Base-by-base conservation (phyloP, 2,113 vertebrate species). In the Xenopus laevis region DNA sequence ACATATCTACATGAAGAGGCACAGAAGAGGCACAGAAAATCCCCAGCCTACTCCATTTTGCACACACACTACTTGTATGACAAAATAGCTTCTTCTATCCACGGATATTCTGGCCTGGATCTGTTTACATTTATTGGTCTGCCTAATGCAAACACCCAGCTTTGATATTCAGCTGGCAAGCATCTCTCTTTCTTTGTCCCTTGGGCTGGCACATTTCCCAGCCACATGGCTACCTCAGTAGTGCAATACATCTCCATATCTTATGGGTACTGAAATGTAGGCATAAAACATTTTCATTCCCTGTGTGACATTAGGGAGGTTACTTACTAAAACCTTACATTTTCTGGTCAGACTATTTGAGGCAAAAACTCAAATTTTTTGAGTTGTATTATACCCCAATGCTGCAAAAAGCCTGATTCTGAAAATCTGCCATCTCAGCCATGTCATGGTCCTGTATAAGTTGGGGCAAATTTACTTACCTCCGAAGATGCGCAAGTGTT, bases 91-190 rank as follows among this genome's bases (percentile, higher is more conserved):
- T 68, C 45, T n/a, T 61, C 70, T 64, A 77, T 77, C 58, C 67
- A 46, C 18, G 30, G 50, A 77, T 77, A 67, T 57, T 77, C 65
- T 69, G 67, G 74, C 74, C 67, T 64, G 74, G 59, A 77, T 67
- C 67, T 69, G 67, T 77, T 77, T 77, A 66, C 74, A 70, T 77
- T 69, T 64, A 59, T 67, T 44, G 6, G 47, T 77, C 68, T 63
- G 74, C 67, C 47, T 64, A 63, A 59, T 69, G 67, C 66, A 69
- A 76, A 76, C 47, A 70, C 44, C 58, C 46, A 12, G 11, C 66
- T 63, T 63, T 77, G 74, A 77, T 69, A 68, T 62, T 76, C 65
- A 76, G 59, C 58, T 68, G 65, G 73, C 73, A 76, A 46, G 46
- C 46, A 15, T 68, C 58, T 50, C 45, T 4, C 45, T 0, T 44